These are phyloP conservation scores for Arge pagana DNA, from an alignment of 2,888 invertebrate genomes.

Conservation along the genomic window DNA sequence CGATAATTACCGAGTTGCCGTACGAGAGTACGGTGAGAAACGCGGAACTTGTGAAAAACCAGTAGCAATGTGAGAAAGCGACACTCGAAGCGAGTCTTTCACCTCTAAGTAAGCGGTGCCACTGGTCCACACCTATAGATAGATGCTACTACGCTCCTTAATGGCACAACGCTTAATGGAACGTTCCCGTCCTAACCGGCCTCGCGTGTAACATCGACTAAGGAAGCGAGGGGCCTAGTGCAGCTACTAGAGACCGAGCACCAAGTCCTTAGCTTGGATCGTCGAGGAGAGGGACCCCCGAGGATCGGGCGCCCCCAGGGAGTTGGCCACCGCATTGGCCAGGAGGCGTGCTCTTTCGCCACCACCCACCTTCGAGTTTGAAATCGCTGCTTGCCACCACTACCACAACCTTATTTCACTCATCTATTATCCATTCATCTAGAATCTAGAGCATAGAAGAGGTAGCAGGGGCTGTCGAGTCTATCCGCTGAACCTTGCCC, in stretches of 20 bases:
- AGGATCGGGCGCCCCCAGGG: constrained; percentile 54
- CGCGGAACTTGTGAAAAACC: too few species aligned
- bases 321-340: constrained; percentile 56
- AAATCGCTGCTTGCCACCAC: too few species aligned
- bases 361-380: constrained; percentile 54
- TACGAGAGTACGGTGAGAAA: too few species aligned
- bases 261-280: constrained; percentile 23
- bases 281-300: constrained; percentile 35
- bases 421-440: constrained; percentile 32
- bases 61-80: too few species aligned
- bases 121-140: too few species aligned
- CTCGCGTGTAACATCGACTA: constrained; percentile 17
- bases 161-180: too few species aligned
- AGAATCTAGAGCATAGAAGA: constrained; percentile 22
- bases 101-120: too few species aligned
- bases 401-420: constrained; percentile 31
- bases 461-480: too few species aligned
- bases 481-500: too few species aligned
- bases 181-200: constrained; percentile 15
- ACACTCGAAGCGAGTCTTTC: too few species aligned
- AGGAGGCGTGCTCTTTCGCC: constrained; percentile 55
- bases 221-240: constrained; percentile 17
- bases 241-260: constrained; percentile 16
- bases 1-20: too few species aligned
- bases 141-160: too few species aligned